Conservation (phyloP, 2,797 vertebrate genomes). For the Acanthurus tractus region DNA sequence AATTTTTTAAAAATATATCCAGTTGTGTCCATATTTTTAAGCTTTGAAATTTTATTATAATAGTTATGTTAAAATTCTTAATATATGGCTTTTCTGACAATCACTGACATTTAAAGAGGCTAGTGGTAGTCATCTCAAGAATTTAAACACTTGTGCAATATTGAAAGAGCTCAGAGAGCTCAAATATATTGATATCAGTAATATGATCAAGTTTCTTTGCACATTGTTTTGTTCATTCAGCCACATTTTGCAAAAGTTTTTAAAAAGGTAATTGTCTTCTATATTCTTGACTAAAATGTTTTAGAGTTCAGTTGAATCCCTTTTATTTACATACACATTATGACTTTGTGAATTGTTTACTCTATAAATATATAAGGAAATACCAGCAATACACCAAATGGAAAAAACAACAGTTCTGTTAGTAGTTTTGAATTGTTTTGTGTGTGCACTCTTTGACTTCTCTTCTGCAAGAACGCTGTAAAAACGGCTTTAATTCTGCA, state of each 20-base stretch:
- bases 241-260: conserved; percentile 12
- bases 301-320: conserved; percentile 8
- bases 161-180: not conserved
- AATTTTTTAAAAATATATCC: not conserved
- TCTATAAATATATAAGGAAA: conserved; percentile 3
- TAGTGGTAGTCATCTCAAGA: not conserved
- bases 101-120: conserved; percentile 3
- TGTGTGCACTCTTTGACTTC: not conserved
- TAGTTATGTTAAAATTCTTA: not conserved
- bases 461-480: not conserved
- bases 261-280: not conserved
- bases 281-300: conserved; percentile 5
- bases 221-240: conserved; percentile 25
- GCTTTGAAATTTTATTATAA: not conserved
- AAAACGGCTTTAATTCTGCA: conserved; percentile 39
- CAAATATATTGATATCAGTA: conserved; percentile 16
- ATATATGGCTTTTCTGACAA: not conserved
- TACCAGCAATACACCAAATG: not conserved
- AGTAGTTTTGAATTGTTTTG: not conserved
- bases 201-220: conserved; percentile 18
- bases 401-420: not conserved
- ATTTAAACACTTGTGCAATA: not conserved
- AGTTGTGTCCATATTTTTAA: conserved; percentile 6
- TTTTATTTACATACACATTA: conserved; percentile 21
- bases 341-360: conserved; percentile 2